Conservation (phyloP, 2,113 vertebrate genomes). For the Cyrtonyx montezumae region DNA sequence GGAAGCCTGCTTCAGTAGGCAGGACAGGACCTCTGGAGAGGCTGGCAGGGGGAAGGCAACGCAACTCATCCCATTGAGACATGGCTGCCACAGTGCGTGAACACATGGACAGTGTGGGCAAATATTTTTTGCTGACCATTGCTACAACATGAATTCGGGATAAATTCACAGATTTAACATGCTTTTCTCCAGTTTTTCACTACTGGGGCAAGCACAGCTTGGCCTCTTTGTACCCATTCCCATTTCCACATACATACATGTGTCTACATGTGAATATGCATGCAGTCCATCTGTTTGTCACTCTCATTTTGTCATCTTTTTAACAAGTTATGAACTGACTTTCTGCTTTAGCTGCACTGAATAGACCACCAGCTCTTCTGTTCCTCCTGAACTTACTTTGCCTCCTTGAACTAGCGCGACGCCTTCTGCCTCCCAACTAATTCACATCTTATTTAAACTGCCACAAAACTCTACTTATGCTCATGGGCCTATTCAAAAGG, state of each 20-base stretch:
- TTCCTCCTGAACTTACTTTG: neutral
- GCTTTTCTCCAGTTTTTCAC: neutral
- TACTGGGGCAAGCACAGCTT: neutral
- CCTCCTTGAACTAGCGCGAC: neutral
- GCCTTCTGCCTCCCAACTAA: neutral
- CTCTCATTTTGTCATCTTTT: neutral
- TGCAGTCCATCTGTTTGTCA: neutral
- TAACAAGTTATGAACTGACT: neutral
- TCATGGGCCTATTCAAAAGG: neutral
- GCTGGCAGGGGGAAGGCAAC: neutral
- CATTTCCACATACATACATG: neutral
- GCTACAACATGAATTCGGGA: neutral
- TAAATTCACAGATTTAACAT: neutral
- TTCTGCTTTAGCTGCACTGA: neutral
- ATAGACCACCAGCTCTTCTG: no score
- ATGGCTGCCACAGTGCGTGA: no score
- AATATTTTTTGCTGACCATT: neutral
- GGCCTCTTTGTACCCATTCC: neutral
- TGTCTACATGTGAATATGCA: neutral
- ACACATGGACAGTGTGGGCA: neutral
- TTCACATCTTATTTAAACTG: neutral
- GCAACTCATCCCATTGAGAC: neutral
- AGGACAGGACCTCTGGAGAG: accelerated
- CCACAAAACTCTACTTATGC: neutral
- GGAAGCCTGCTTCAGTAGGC: neutral